phyloP scores from a whole-genome alignment of 2,797 vertebrate species.

The Antrozous pallidus region DNA sequence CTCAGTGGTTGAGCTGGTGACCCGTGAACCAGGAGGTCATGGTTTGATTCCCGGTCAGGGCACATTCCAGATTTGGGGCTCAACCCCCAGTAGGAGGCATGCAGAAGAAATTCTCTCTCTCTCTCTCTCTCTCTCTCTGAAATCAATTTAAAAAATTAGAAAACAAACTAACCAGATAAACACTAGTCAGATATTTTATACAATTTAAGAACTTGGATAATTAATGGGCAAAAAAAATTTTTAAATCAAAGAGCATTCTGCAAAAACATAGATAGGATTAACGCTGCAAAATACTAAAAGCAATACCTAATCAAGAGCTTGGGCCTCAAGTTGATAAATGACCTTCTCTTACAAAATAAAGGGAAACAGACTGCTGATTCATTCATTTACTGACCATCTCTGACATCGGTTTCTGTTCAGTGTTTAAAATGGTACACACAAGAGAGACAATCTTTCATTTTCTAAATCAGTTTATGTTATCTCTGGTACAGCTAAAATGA shows the following conservation, averaged over 20 bases:
- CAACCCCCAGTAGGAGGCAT: too few relatives aligned
- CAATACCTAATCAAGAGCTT: background rate
- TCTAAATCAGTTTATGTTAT: background rate
- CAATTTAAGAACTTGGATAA: background rate
- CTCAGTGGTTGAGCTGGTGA: background rate
- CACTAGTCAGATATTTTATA: background rate
- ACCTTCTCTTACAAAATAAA: conserved; percentile 16
- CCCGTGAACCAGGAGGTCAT: too few relatives aligned
- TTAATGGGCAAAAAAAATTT: background rate
- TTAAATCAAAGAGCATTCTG: background rate
- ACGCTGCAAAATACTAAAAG: background rate
- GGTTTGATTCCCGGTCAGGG: background rate
- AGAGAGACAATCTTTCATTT: background rate
- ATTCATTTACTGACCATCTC: background rate
- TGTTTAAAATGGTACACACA: background rate
- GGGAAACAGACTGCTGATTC: background rate
- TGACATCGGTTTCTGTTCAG: background rate
- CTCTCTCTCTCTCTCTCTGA: background rate
- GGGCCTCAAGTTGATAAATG: background rate
- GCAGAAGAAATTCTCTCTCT: background rate
- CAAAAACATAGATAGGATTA: background rate
- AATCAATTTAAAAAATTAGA: background rate
- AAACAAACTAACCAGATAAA: background rate
- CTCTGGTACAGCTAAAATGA: background rate
- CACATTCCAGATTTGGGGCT: background rate